Evolutionary conservation across 2,888 invertebrate species (phyloP).

Genomic region (Vandiemenella viatica): DNA sequence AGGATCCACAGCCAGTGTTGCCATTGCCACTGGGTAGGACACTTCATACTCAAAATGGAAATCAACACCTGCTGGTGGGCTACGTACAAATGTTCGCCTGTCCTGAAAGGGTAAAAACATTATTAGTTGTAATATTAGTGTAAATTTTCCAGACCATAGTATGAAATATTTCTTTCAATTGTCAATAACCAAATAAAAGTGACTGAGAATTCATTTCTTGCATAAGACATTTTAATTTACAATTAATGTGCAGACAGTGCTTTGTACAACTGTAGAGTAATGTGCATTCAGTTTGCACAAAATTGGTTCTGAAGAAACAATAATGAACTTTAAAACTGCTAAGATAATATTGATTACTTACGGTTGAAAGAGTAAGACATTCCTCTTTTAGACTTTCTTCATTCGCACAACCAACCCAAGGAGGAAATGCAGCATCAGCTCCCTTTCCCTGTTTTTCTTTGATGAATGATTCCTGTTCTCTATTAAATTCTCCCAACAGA

Average conservation of each 20-base stretch:
- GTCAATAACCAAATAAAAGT: too few relatives aligned
- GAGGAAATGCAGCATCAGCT: conserved; percentile 57
- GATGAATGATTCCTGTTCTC: conserved; percentile 92
- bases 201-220: too few relatives aligned
- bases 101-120: conserved; percentile 46
- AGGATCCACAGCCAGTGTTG: conserved; percentile 87
- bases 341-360: too few relatives aligned
- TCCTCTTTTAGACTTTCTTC: conserved; percentile 89
- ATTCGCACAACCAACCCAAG: conserved; percentile 92
- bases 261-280: too few relatives aligned
- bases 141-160: too few relatives aligned
- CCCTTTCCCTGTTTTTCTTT: conserved; percentile 63
- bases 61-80: conserved; percentile 88
- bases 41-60: conserved; percentile 90
- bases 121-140: too few relatives aligned
- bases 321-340: too few relatives aligned
- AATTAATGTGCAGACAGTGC: too few relatives aligned
- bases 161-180: too few relatives aligned
- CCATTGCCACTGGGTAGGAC: conserved; percentile 83
- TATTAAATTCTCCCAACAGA: conserved; percentile 90
- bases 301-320: too few relatives aligned
- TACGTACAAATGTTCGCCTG: conserved; percentile 91
- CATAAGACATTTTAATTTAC: too few relatives aligned
- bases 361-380: conserved; percentile 82
- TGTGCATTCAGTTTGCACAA: too few relatives aligned